phyloP scores from a whole-genome alignment of 2,888 invertebrate genomes.

The Nymphalis urticae region DNA sequence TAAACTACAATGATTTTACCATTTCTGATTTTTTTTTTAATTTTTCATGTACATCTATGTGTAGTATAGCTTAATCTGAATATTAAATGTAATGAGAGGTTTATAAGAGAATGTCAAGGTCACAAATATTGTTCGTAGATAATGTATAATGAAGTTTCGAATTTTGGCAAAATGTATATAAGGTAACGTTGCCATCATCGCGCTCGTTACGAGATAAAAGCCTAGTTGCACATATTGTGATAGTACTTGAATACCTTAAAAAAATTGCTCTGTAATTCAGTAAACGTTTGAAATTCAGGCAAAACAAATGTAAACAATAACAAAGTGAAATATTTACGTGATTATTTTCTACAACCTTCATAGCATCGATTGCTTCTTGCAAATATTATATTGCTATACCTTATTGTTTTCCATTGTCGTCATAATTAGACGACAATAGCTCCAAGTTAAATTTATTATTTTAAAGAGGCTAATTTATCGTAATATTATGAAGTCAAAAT shows the following conservation, averaged over 20 bases:
- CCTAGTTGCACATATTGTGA: constrained; percentile 2
- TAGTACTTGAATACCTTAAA: constrained; percentile 5
- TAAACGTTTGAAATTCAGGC: background rate
- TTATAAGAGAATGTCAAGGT: background rate
- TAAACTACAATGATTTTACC: constrained; percentile 22
- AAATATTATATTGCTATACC: background rate
- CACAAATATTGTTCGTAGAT: background rate
- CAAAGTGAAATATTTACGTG: background rate
- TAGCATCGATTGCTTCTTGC: too few relatives aligned
- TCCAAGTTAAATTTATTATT: background rate
- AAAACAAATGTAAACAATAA: too few relatives aligned
- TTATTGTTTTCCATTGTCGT: background rate
- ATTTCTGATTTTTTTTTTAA: constrained; percentile 13
- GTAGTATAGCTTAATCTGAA: background rate
- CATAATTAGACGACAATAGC: constrained; percentile 1
- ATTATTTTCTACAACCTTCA: background rate
- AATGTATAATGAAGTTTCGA: constrained; percentile 7
- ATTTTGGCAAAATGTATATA: constrained; percentile 22
- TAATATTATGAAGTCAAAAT: constrained; percentile 14
- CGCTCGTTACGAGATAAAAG: constrained; percentile 7
- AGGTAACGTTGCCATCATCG: background rate
- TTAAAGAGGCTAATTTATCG: constrained; percentile 15
- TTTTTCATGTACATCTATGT: background rate
- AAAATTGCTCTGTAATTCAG: background rate
- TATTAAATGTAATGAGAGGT: constrained; percentile 6